These are phyloP conservation scores for Heliconius himera DNA, from an alignment of 1,140 invertebrate species.

Conservation along the genomic window DNA sequence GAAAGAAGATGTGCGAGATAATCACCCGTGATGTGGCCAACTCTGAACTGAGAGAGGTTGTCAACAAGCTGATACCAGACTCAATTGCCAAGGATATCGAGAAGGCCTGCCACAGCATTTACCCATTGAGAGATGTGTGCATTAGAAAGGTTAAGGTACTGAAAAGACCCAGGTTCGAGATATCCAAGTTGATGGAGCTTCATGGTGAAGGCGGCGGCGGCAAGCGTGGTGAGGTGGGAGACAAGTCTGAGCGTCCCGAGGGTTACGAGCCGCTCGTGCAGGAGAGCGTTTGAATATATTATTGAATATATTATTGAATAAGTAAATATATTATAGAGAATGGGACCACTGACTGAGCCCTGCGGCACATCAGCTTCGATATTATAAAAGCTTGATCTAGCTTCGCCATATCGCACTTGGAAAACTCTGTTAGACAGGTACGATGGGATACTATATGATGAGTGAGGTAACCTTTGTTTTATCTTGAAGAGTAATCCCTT, in stretches of 20 bases:
- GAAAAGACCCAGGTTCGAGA: constrained; percentile 99
- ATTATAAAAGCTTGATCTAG: too few species aligned
- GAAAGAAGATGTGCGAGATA: constrained; percentile 98
- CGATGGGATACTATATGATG: too few species aligned
- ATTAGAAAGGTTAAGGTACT: constrained; percentile 99
- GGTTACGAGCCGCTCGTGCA: constrained; percentile 99
- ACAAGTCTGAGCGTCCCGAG: constrained; percentile 95
- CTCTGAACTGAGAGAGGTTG: constrained; percentile 95
- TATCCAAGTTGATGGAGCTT: constrained; percentile 97
- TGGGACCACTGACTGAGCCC: too few species aligned
- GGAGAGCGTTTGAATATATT: constrained; percentile 87
- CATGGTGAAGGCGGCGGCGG: constrained; percentile 92
- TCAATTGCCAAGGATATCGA: constrained; percentile 99
- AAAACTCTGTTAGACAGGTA: too few species aligned
- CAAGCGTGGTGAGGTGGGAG: constrained; percentile 89
- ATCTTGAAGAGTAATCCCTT: too few species aligned
- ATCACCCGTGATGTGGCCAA: constrained; percentile 95
- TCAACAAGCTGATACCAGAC: constrained; percentile 97
- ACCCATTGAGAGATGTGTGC: constrained; percentile 98
- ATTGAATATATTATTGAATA: too few species aligned
- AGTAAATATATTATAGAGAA: too few species aligned
- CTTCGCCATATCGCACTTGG: too few species aligned
- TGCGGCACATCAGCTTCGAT: too few species aligned
- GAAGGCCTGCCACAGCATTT: constrained; percentile 97
- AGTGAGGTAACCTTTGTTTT: too few species aligned